Conservation (phyloP, 2,113 vertebrate species). For the Hucho hucho region DNA sequence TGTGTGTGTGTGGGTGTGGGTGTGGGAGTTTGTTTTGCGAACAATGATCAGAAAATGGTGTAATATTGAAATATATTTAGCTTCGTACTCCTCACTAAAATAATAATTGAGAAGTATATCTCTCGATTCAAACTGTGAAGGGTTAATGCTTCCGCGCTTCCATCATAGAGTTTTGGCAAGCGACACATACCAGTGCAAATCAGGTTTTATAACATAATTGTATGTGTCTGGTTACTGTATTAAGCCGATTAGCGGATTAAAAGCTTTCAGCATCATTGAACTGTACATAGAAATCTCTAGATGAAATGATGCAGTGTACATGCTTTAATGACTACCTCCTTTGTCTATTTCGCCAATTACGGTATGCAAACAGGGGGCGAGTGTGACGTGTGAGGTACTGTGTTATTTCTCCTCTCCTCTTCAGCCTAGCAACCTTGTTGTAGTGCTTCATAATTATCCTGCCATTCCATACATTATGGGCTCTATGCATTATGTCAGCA, state of each 20-base stretch:
- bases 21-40: slow-evolving; percentile 2
- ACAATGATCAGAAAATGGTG: neutral
- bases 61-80: too few species aligned
- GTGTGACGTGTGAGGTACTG: neutral
- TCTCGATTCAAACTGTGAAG: neutral
- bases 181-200: neutral
- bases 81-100: too few species aligned
- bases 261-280: slow-evolving; percentile 47
- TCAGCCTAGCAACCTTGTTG: neutral
- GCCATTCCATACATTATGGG: slow-evolving; percentile 36
- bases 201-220: slow-evolving; percentile 50
- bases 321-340: slow-evolving; percentile 41
- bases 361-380: slow-evolving; percentile 36
- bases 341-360: slow-evolving; percentile 36
- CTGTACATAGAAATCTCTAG: slow-evolving; percentile 40
- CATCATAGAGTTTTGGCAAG: slow-evolving; percentile 8
- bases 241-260: slow-evolving; percentile 45
- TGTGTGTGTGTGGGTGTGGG: neutral
- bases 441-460: slow-evolving; percentile 33
- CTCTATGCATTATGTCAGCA: slow-evolving; percentile 34
- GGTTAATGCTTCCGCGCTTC: neutral
- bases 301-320: slow-evolving; percentile 45
- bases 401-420: neutral
- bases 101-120: neutral
- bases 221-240: slow-evolving; percentile 29